Conservation (phyloP, 2,797 vertebrate genomes). For the Uromys caudimaculatus region DNA sequence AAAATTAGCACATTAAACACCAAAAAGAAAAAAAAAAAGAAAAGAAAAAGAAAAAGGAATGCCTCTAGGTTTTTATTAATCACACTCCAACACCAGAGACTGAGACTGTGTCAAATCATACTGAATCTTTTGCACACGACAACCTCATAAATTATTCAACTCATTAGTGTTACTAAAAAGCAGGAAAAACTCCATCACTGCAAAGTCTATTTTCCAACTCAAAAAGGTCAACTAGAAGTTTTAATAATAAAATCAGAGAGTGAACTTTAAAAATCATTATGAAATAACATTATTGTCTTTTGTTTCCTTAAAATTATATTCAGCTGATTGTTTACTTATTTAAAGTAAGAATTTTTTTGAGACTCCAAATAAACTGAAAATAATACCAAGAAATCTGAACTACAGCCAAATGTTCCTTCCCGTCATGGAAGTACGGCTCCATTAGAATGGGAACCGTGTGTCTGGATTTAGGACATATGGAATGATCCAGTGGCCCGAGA, state of each 20-base stretch:
- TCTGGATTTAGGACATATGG: conserved; percentile 18
- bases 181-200: conserved; percentile 88
- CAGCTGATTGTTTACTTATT: conserved; percentile 53
- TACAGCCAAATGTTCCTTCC: not conserved
- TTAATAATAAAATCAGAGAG: conserved; percentile 83
- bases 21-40: conserved; percentile 76
- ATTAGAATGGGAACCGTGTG: not conserved
- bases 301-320: conserved; percentile 65
- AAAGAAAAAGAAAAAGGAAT: not conserved
- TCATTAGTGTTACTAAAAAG: conserved; percentile 93
- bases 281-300: conserved; percentile 68
- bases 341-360: conserved; percentile 69
- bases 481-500: conserved; percentile 22
- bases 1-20: conserved; percentile 83
- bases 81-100: conserved; percentile 88
- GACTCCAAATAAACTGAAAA: conserved; percentile 54
- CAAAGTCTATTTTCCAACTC: conserved; percentile 86
- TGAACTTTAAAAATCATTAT: conserved; percentile 81
- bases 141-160: conserved; percentile 95
- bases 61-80: conserved; percentile 89
- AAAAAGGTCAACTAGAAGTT: conserved; percentile 87
- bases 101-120: conserved; percentile 90
- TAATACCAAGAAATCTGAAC: conserved; percentile 60
- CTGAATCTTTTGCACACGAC: conserved; percentile 93
- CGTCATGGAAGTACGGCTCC: not conserved